Evolutionary conservation across 2,888 invertebrate genomes (phyloP).

Genomic region (Dyspetes luteomarginatus): DNA sequence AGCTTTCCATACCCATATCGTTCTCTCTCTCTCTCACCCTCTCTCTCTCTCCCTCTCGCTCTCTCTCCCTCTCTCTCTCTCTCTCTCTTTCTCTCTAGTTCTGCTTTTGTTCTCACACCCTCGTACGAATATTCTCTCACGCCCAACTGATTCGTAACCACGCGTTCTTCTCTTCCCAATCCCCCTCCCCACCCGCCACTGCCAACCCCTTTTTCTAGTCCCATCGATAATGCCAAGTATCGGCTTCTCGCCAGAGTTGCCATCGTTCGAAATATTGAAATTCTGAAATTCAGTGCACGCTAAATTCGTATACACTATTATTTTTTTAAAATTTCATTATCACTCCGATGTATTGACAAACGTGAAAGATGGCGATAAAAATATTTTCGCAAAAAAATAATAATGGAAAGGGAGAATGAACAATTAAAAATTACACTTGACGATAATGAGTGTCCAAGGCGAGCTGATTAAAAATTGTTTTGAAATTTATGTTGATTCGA

Average conservation of each 20-base stretch:
- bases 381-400: no score
- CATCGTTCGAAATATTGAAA: conserved; percentile 38
- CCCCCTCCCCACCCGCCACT: background rate
- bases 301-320: conserved; percentile 9
- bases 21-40: conserved; percentile 2
- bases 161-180: conserved; percentile 9
- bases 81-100: conserved; percentile 5
- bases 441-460: no score
- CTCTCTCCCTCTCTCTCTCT: background rate
- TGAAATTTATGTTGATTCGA: no score
- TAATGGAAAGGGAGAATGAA: background rate
- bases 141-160: conserved; percentile 28
- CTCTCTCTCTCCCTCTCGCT: background rate
- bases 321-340: conserved; percentile 26
- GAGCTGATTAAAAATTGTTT: no score
- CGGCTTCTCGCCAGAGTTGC: background rate
- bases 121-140: conserved; percentile 4
- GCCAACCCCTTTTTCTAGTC: no score
- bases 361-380: no score
- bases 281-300: conserved; percentile 23
- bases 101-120: conserved; percentile 23
- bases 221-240: conserved; percentile 4
- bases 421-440: background rate
- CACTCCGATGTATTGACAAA: conserved; percentile 26
- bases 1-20: conserved; percentile 52